Evolutionary conservation across 2,888 invertebrate species (phyloP).

Genomic region (Yponomeuta sedellus): DNA sequence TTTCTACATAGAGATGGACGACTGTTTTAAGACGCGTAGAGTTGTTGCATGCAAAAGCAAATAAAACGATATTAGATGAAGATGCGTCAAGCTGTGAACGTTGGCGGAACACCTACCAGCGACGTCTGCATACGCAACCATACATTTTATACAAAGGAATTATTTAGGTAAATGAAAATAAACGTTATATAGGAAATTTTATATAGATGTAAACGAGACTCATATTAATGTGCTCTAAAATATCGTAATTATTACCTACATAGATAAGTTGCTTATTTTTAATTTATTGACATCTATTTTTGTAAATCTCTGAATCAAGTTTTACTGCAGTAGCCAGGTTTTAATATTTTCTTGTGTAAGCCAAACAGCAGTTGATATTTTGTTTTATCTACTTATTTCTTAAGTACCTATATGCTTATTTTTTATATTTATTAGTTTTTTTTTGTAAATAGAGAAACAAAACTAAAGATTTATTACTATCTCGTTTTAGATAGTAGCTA

Average conservation of each 20-base stretch:
- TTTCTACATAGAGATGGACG: too few relatives aligned
- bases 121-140: background rate
- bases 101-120: background rate
- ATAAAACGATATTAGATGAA: background rate
- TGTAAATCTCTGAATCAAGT: too few relatives aligned
- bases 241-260: background rate
- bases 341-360: background rate
- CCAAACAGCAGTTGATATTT: background rate
- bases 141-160: slow-evolving; percentile 9
- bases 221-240: background rate
- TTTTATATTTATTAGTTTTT: background rate
- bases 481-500: background rate
- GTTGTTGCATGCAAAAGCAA: too few relatives aligned
- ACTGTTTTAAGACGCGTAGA: too few relatives aligned
- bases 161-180: slow-evolving; percentile 9
- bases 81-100: background rate
- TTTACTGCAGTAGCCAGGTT: too few relatives aligned
- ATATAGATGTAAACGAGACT: background rate
- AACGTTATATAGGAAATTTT: background rate
- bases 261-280: background rate
- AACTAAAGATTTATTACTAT: slow-evolving; percentile 1
- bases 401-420: background rate
- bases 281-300: background rate
- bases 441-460: background rate
- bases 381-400: background rate